phyloP scores from a whole-genome alignment of 2,113 vertebrate species.

The Rhabdomys dilectus region DNA sequence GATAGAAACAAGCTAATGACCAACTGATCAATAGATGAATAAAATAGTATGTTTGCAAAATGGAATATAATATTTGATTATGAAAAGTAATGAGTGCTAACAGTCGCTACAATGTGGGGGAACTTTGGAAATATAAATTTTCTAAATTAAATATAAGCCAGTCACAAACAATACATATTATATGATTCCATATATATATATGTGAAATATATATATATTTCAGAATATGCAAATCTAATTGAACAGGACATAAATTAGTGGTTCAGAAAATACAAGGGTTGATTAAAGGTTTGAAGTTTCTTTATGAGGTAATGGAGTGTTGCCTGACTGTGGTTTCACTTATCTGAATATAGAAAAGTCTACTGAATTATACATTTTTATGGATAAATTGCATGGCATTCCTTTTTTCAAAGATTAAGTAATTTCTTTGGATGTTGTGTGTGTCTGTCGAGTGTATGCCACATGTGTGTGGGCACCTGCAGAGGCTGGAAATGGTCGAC shows the following conservation, averaged over 20 bases:
- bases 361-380: not conserved
- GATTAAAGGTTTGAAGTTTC: not conserved
- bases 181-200: not conserved
- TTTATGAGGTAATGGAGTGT: not conserved
- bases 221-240: not conserved
- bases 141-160: constrained; percentile 10
- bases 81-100: not conserved
- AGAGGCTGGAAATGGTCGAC: not conserved
- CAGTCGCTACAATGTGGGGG: not conserved
- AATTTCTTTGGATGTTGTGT: not conserved
- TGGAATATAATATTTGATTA: not conserved
- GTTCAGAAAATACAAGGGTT: not conserved
- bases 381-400: not conserved
- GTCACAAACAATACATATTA: not conserved
- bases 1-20: not conserved
- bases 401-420: not conserved
- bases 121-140: not conserved
- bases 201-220: too few relatives aligned
- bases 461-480: not conserved
- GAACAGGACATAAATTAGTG: not conserved
- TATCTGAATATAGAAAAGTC: not conserved
- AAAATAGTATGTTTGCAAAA: not conserved
- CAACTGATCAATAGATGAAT: not conserved
- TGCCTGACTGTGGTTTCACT: not conserved
- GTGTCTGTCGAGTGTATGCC: not conserved